Conservation (phyloP, 2,113 vertebrate genomes). For the Laterallus jamaicensis region DNA sequence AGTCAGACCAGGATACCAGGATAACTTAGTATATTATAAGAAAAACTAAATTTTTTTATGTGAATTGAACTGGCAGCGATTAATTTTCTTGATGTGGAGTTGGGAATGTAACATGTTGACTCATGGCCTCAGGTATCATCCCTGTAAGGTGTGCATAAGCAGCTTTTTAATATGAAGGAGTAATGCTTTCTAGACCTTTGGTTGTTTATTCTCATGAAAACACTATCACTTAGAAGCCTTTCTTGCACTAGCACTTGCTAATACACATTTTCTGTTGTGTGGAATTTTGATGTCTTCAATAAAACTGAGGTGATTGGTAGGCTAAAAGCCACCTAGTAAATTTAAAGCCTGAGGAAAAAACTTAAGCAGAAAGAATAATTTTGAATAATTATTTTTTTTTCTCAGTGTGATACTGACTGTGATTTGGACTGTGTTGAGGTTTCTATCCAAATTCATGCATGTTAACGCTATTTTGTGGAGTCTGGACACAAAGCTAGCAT, state of each 20-base stretch:
- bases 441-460: neutral
- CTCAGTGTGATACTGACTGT: neutral
- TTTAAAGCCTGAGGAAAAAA: neutral
- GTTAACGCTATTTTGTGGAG: neutral
- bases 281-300: neutral
- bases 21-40: neutral
- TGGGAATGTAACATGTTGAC: neutral
- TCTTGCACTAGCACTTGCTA: neutral
- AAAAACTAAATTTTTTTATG: neutral
- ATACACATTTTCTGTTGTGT: neutral
- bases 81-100: neutral
- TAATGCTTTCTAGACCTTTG: neutral
- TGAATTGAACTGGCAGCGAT: neutral
- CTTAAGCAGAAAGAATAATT: neutral
- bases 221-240: neutral
- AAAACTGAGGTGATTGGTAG: neutral
- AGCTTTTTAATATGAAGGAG: neutral
- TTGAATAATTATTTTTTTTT: neutral
- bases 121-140: neutral
- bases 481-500: rapidly evolving
- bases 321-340: neutral
- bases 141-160: neutral
- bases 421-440: neutral
- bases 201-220: neutral
- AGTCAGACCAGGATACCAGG: neutral